A percentile compares a stretch with the other conserved stretches of the same genome.
Conservation (phyloP, 2,113 vertebrate genomes). For the Mugil cephalus region DNA sequence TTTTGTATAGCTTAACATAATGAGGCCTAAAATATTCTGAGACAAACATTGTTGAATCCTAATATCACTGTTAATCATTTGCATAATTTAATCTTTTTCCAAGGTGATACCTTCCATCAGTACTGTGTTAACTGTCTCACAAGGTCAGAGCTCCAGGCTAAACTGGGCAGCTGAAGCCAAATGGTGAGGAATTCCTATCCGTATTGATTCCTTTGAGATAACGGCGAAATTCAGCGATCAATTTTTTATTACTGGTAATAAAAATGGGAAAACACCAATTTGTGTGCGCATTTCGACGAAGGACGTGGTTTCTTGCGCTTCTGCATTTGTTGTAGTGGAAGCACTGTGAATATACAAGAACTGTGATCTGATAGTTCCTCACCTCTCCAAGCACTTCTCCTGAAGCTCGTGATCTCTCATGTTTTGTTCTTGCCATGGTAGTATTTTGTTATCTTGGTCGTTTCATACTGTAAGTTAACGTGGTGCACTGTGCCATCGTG, state of each 20-base stretch:
- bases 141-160: conserved; percentile 64
- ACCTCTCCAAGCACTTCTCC: no score
- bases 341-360: no score
- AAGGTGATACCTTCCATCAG: conserved; percentile 53
- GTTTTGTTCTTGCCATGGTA: conserved; percentile 6
- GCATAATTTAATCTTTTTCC: conserved; percentile 33
- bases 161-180: conserved; percentile 51
- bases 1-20: no score
- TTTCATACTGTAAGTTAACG: not conserved
- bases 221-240: conserved; percentile 82
- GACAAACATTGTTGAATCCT: not conserved
- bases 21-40: not conserved
- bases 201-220: conserved; percentile 84
- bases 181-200: conserved; percentile 81
- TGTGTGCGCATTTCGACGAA: conserved; percentile 72
- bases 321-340: conserved; percentile 81
- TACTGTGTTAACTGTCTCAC: conserved; percentile 29
- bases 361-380: no score
- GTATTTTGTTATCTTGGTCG: no score
- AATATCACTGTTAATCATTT: conserved; percentile 10
- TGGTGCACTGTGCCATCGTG: not conserved
- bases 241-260: conserved; percentile 88
- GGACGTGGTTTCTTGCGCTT: conserved; percentile 76
- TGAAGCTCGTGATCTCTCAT: no score
- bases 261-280: conserved; percentile 66